Conservation (phyloP, 2,113 vertebrate genomes). For the Paracanthobrama guichenoti region DNA sequence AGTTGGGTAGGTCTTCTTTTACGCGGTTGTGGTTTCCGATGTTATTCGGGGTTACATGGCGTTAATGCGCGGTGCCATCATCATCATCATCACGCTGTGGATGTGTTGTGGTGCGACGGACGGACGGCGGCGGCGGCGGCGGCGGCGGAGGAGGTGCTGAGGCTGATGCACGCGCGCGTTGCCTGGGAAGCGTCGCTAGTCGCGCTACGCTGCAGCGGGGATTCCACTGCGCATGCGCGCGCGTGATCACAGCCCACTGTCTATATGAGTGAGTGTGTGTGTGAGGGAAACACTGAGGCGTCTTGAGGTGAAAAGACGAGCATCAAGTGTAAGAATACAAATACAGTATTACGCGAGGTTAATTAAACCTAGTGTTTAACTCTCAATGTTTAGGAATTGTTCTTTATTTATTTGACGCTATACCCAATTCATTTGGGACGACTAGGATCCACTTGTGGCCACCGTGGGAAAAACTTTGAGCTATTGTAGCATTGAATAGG, state of each 20-base stretch:
- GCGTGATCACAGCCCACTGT: slow-evolving; percentile 32
- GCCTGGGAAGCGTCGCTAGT: slow-evolving; percentile 50
- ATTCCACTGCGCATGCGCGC: slow-evolving; percentile 52
- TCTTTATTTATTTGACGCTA: background rate
- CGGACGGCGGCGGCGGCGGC: background rate
- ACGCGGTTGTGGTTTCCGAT: background rate
- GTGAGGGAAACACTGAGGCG: background rate
- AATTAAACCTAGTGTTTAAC: background rate
- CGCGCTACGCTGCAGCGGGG: slow-evolving; percentile 51
- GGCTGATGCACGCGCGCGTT: slow-evolving; percentile 47
- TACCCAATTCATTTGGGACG: background rate
- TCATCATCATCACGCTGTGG: slow-evolving; percentile 2
- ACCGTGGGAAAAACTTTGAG: slow-evolving; percentile 31
- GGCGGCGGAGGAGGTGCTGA: slow-evolving; percentile 24
- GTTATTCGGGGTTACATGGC: background rate
- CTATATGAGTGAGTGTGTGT: background rate
- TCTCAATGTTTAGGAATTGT: background rate
- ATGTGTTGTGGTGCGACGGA: slow-evolving; percentile 6
- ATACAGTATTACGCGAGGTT: no score
- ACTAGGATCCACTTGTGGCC: slow-evolving; percentile 32
- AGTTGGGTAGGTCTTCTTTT: background rate
- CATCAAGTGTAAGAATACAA: no score
- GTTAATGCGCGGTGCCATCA: background rate
- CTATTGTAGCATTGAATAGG: background rate
- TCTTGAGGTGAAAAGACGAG: background rate